Conservation (phyloP, 2,113 vertebrate species). For the Tonatia bakeri region DNA sequence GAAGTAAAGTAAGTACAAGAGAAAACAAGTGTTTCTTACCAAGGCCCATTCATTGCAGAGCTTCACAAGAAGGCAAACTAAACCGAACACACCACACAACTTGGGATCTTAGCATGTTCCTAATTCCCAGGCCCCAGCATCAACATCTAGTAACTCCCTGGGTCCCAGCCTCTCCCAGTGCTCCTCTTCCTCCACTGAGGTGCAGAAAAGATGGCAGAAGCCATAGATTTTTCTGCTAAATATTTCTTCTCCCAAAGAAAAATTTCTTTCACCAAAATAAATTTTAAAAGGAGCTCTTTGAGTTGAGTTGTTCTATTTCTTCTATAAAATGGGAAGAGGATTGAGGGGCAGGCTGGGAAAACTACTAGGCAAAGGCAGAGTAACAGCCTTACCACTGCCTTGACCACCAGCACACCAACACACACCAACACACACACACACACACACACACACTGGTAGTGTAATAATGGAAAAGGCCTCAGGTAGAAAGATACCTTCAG, state of each 20-base stretch:
- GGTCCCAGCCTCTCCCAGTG: not conserved
- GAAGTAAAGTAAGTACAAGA: not conserved
- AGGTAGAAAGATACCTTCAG: not conserved
- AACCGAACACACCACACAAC: not conserved
- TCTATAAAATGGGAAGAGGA: not conserved
- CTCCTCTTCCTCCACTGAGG: not conserved
- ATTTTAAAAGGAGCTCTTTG: not conserved
- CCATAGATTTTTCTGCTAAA: not conserved
- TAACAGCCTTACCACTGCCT: not conserved
- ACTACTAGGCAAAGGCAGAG: not conserved
- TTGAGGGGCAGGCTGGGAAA: not conserved
- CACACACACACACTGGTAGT: too few species aligned
- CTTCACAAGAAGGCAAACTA: not conserved
- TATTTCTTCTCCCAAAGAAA: not conserved
- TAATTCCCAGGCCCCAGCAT: not conserved
- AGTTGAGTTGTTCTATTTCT: not conserved
- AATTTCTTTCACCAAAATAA: not conserved
- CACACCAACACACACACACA: not conserved
- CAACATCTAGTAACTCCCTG: not conserved
- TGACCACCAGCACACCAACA: not conserved
- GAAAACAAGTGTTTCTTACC: not conserved
- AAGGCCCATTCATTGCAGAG: not conserved
- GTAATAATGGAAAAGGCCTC: not conserved
- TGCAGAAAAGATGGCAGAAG: not conserved
- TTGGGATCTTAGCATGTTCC: not conserved